Conservation (phyloP, 2,113 vertebrate genomes). For the Tringa solitaria region DNA sequence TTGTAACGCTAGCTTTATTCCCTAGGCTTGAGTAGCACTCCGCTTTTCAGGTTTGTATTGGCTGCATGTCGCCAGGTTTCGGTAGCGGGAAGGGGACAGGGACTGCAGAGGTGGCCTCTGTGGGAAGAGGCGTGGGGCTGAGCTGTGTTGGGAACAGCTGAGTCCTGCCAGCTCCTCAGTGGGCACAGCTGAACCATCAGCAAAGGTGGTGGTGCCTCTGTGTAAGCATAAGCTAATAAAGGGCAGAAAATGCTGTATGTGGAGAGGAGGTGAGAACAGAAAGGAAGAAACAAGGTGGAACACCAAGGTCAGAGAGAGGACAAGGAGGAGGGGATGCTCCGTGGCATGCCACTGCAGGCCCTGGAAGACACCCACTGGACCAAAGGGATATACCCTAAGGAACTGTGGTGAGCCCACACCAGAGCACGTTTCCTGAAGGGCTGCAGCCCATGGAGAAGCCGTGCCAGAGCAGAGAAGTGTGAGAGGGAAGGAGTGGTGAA, state of each 20-base stretch:
- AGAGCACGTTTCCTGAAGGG: not conserved
- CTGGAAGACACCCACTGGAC: too few species aligned
- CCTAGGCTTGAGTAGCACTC: not conserved
- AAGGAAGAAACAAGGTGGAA: not conserved
- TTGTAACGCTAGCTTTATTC: not conserved
- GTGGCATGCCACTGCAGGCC: not conserved
- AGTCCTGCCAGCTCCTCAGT: not conserved
- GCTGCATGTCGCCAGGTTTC: rapidly evolving
- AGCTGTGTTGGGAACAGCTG: not conserved
- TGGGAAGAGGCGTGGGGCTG: not conserved
- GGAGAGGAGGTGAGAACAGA: not conserved
- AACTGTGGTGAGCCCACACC: not conserved
- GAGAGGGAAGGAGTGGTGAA: not conserved
- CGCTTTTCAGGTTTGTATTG: not conserved
- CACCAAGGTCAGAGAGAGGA: not conserved
- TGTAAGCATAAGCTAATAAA: not conserved
- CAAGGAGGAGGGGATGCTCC: too few species aligned
- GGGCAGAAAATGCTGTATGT: not conserved
- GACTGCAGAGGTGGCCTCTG: too few species aligned
- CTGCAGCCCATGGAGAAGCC: not conserved
- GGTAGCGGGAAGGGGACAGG: not conserved
- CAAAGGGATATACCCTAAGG: not conserved
- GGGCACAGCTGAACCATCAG: not conserved
- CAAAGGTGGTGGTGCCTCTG: not conserved
- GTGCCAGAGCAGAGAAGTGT: not conserved